A percentile compares a stretch with the other conserved stretches of the same genome.
These are phyloP conservation scores for Pterocles orientalis DNA, from an alignment of 2,113 vertebrate genomes.

Conservation along the genomic window DNA sequence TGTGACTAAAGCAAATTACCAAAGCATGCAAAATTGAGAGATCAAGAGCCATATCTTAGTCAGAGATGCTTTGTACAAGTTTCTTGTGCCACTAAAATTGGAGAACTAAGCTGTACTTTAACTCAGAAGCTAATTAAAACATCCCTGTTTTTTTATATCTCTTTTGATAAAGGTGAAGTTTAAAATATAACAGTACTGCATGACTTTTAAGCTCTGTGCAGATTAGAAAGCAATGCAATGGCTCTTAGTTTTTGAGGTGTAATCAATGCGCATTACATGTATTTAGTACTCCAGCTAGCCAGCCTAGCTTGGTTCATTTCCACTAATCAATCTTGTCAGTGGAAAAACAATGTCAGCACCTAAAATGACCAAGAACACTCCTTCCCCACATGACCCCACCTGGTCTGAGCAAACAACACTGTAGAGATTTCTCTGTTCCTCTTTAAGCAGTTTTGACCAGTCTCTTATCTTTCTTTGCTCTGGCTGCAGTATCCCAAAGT, in stretches of 20 bases:
- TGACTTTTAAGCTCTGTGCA: background rate
- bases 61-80: background rate
- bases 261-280: background rate
- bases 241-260: background rate
- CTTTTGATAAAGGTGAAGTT: background rate
- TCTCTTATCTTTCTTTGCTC: background rate
- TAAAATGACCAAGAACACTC: background rate
- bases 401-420: background rate
- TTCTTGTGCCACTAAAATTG: background rate
- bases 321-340: background rate
- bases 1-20: background rate
- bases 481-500: background rate
- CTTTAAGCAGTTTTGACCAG: background rate
- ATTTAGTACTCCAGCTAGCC: background rate
- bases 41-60: background rate
- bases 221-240: background rate
- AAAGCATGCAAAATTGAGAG: background rate
- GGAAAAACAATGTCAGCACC: background rate
- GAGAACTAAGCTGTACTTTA: constrained; percentile 25
- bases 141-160: background rate
- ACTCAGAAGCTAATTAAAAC: background rate
- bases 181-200: background rate
- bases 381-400: background rate
- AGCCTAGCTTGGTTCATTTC: background rate
- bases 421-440: background rate